Conservation (phyloP, 2,113 vertebrate genomes). For the Microcebus jonahi region DNA sequence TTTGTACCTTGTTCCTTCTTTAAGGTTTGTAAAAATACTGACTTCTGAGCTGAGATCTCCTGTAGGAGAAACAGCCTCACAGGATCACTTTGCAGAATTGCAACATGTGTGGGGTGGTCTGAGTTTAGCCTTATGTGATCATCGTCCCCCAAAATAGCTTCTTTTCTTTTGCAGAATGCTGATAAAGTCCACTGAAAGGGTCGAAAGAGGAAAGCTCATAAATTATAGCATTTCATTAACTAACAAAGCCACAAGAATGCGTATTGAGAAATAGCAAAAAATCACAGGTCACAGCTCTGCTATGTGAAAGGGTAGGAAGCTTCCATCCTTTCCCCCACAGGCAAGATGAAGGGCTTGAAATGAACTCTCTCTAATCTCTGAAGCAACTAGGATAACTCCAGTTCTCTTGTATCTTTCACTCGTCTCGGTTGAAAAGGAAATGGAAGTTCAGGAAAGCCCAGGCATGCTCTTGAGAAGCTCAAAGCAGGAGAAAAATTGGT, state of each 20-base stretch:
- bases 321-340: conserved; percentile 68
- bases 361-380: conserved; percentile 28
- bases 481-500: neutral
- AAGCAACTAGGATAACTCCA: conserved; percentile 38
- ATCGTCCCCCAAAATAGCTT: conserved; percentile 81
- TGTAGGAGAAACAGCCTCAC: neutral
- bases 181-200: conserved; percentile 80
- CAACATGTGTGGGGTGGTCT: neutral
- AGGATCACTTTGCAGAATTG: neutral
- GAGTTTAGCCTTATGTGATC: conserved; percentile 26
- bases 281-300: conserved; percentile 71
- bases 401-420: neutral
- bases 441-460: conserved; percentile 32
- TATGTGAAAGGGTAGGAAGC: conserved; percentile 76
- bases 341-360: conserved; percentile 45
- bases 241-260: conserved; percentile 83
- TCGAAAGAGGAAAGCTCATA: conserved; percentile 74
- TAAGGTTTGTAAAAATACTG: conserved; percentile 46
- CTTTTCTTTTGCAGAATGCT: conserved; percentile 76
- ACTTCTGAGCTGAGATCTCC: neutral
- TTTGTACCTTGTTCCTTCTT: neutral
- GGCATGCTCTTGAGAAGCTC: neutral
- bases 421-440: conserved; percentile 43
- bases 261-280: conserved; percentile 84
- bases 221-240: conserved; percentile 79